A percentile compares a stretch with the other conserved stretches of the same genome.
Evolutionary conservation across 2,888 invertebrate genomes (phyloP).

Genomic region (Drosophila ezoana): DNA sequence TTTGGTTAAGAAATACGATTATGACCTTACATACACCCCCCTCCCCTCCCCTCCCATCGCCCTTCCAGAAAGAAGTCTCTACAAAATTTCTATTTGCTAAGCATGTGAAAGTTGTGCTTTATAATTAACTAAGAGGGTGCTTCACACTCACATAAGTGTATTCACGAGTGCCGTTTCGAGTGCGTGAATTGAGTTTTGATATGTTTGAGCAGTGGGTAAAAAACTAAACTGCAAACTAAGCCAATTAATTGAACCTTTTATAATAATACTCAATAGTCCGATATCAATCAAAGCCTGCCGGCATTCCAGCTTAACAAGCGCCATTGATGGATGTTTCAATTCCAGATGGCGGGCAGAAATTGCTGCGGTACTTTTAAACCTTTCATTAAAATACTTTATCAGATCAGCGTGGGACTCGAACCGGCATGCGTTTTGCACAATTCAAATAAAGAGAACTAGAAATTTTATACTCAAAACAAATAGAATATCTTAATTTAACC

Average conservation of each 20-base stretch:
- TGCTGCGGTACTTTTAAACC: too few relatives aligned
- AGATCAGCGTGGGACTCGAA: too few relatives aligned
- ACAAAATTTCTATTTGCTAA: slow-evolving; percentile 50
- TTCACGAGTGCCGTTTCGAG: slow-evolving; percentile 21
- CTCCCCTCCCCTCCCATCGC: neutral
- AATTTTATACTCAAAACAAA: too few relatives aligned
- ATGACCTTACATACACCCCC: neutral
- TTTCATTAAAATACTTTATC: too few relatives aligned
- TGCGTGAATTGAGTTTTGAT: neutral
- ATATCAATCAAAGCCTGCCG: neutral
- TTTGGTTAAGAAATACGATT: slow-evolving; percentile 1
- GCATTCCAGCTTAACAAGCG: neutral
- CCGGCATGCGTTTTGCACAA: too few relatives aligned
- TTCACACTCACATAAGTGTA: slow-evolving; percentile 26
- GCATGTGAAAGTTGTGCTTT: slow-evolving; percentile 50
- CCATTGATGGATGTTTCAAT: too few relatives aligned
- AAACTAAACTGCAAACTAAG: too few relatives aligned
- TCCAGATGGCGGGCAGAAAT: too few relatives aligned
- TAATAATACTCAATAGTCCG: neutral
- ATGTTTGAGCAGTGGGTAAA: neutral
- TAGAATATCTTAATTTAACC: too few relatives aligned
- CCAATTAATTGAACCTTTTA: neutral
- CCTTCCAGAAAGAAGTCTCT: slow-evolving; percentile 18
- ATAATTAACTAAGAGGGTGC: slow-evolving; percentile 36
- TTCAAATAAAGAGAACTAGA: too few relatives aligned